phyloP scores from a whole-genome alignment of 2,888 invertebrate species.

The Papilio protenor region DNA sequence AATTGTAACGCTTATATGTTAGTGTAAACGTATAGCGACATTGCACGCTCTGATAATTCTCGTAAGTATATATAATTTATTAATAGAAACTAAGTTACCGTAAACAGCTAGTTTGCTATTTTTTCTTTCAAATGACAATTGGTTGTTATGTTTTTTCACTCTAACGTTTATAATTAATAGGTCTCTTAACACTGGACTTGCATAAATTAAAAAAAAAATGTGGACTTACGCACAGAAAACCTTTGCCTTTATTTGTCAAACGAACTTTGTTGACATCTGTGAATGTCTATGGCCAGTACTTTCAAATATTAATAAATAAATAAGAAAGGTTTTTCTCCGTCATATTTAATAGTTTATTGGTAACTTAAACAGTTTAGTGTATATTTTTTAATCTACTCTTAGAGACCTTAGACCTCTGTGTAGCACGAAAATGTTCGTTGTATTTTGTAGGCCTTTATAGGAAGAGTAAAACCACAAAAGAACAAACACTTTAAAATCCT shows the following conservation, averaged over 20 bases:
- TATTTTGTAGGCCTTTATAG: too few relatives aligned
- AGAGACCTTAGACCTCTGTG: neutral
- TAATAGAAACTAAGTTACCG: slow-evolving; percentile 43
- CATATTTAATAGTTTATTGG: too few relatives aligned
- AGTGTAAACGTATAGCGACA: slow-evolving; percentile 45
- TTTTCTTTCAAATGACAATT: slow-evolving; percentile 28
- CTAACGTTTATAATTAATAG: neutral
- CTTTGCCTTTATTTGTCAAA: slow-evolving; percentile 1
- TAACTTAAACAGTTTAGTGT: too few relatives aligned
- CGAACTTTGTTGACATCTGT: neutral
- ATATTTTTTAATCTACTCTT: too few relatives aligned
- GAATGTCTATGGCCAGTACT: neutral
- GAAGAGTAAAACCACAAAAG: neutral
- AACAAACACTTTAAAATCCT: slow-evolving; percentile 17
- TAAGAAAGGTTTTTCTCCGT: too few relatives aligned
- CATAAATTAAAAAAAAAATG: neutral
- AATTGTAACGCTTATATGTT: neutral
- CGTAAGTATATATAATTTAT: slow-evolving; percentile 42
- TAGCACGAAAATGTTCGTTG: too few relatives aligned
- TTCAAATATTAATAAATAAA: neutral
- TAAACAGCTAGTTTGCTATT: slow-evolving; percentile 36
- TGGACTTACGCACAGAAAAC: neutral
- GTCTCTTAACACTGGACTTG: neutral
- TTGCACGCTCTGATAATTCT: slow-evolving; percentile 49
- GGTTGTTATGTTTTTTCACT: slow-evolving; percentile 20